Conservation (phyloP, 2,113 vertebrate genomes). For the Planiliza haematocheilus region DNA sequence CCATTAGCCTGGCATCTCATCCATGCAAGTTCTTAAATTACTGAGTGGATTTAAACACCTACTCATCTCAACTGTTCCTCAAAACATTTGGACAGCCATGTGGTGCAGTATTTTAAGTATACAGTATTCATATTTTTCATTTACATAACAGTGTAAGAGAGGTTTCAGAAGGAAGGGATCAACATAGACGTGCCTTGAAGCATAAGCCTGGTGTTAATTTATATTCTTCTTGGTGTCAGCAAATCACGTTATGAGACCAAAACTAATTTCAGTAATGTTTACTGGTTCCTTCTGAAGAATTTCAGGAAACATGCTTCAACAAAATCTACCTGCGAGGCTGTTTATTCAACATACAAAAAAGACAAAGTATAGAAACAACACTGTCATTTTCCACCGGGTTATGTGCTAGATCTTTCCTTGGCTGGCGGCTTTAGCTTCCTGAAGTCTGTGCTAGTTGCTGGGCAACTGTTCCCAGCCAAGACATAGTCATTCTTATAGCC, state of each 20-base stretch:
- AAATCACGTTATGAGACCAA: not conserved
- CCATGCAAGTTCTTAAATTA: constrained; percentile 40
- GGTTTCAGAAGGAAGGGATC: not conserved
- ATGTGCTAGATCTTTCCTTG: constrained; percentile 11
- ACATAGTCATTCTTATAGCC: constrained; percentile 6
- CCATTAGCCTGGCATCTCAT: constrained; percentile 46
- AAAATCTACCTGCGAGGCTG: not conserved
- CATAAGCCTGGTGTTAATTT: not conserved
- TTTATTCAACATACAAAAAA: not conserved
- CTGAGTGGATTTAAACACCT: constrained; percentile 34
- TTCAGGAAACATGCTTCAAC: too few relatives aligned
- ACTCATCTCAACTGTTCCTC: constrained; percentile 15
- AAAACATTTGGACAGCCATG: not conserved
- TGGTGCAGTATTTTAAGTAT: not conserved
- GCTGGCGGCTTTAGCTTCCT: constrained; percentile 20
- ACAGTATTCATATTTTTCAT: not conserved
- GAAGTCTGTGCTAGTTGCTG: constrained; percentile 21
- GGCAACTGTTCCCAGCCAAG: constrained; percentile 22
- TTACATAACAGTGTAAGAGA: not conserved
- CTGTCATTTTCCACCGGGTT: constrained; percentile 17
- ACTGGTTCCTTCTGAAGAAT: too few relatives aligned
- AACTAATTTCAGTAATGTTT: not conserved
- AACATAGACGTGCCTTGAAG: not conserved
- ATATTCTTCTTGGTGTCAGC: not conserved
- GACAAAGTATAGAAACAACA: constrained; percentile 2